phyloP scores from a whole-genome alignment of 2,113 vertebrate genomes.

The Zeus faber region DNA sequence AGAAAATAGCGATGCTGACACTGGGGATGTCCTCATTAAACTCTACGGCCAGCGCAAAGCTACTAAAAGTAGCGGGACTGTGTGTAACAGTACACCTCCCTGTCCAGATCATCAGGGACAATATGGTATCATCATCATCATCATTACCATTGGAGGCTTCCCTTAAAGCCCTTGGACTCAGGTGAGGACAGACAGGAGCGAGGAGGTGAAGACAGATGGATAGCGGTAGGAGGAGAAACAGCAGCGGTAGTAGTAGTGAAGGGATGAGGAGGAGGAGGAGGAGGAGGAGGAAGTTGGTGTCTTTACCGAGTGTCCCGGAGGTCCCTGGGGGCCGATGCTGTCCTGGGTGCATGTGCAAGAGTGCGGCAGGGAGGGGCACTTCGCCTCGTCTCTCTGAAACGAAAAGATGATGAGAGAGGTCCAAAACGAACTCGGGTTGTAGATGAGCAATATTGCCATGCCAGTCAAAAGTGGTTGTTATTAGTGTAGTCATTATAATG shows the following conservation, averaged over 20 bases:
- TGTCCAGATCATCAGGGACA: conserved; percentile 28
- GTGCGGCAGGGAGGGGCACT: conserved; percentile 93
- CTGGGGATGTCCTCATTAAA: conserved; percentile 34
- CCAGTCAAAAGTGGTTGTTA: too few species aligned
- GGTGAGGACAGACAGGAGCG: conserved; percentile 12
- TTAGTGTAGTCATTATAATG: too few species aligned
- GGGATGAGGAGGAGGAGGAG: conserved; percentile 12
- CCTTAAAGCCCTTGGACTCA: conserved; percentile 15
- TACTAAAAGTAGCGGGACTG: background rate
- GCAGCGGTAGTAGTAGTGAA: background rate
- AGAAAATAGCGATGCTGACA: conserved; percentile 38
- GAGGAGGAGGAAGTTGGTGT: conserved; percentile 24
- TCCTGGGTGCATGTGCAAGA: conserved; percentile 96
- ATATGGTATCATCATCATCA: conserved; percentile 43
- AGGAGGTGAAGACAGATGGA: background rate
- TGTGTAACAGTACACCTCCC: background rate
- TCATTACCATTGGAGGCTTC: conserved; percentile 20
- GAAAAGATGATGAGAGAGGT: conserved; percentile 13
- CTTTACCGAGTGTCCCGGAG: conserved; percentile 91
- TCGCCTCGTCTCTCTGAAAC: conserved; percentile 92
- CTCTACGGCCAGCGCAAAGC: conserved; percentile 20
- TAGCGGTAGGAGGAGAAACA: background rate
- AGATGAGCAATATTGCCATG: background rate
- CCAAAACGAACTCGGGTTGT: conserved; percentile 7
- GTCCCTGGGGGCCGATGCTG: conserved; percentile 91